These are phyloP conservation scores for Piaya cayana DNA, from an alignment of 2,113 vertebrate genomes.

Conservation along the genomic window DNA sequence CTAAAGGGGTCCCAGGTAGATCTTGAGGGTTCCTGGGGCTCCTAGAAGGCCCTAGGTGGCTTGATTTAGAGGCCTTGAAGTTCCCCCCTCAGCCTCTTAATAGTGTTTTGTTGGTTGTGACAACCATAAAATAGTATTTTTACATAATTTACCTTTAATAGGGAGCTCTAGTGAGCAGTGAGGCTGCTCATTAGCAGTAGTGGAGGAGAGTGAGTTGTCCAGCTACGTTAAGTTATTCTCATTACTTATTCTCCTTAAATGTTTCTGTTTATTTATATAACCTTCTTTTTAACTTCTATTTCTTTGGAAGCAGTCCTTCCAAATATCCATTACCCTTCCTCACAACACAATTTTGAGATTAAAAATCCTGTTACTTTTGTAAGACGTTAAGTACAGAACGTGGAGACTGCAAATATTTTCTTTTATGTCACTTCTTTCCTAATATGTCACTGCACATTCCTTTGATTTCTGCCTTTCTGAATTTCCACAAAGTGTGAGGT, in stretches of 20 bases:
- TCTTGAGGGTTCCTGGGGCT: no score
- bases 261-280: not conserved
- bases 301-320: not conserved
- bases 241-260: not conserved
- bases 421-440: not conserved
- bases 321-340: not conserved
- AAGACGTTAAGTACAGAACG: not conserved
- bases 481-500: not conserved
- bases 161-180: not conserved
- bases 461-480: not conserved
- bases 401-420: not conserved
- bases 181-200: not conserved
- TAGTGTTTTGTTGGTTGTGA: no score
- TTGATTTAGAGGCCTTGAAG: not conserved
- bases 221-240: not conserved
- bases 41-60: no score
- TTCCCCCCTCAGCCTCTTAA: rapidly evolving
- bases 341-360: not conserved
- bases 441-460: not conserved
- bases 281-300: not conserved
- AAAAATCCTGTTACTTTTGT: not conserved
- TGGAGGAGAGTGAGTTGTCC: not conserved
- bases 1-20: no score
- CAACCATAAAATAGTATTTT: no score
- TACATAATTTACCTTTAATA: not conserved